Conservation (phyloP, 2,113 vertebrate genomes). For the Speoplatyrhinus poulsoni region DNA sequence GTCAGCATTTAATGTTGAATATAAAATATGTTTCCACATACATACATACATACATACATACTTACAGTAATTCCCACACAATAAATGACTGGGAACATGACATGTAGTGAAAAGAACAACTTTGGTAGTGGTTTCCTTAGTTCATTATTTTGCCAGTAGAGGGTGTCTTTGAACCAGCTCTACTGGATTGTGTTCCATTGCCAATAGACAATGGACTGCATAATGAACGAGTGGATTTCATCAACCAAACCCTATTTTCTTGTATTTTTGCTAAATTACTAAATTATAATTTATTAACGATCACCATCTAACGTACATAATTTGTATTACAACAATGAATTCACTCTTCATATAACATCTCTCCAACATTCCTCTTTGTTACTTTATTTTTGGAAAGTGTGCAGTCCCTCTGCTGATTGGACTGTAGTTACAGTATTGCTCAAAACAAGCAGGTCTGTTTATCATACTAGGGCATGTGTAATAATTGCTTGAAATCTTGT, state of each 20-base stretch:
- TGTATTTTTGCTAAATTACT: neutral
- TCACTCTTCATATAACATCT: no score
- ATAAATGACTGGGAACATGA: no score
- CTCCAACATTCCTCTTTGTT: no score
- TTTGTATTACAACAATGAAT: no score
- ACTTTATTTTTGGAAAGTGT: neutral
- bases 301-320: neutral
- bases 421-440: neutral
- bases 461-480: neutral
- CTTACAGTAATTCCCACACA: no score
- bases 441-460: slow-evolving; percentile 8
- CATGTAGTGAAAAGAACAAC: no score
- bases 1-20: no score
- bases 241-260: neutral
- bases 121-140: neutral
- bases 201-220: slow-evolving; percentile 22
- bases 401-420: no score
- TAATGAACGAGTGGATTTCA: neutral
- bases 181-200: slow-evolving; percentile 25
- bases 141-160: slow-evolving; percentile 47
- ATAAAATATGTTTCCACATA: no score
- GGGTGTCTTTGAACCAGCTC: slow-evolving; percentile 42
- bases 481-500: neutral
- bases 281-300: neutral
- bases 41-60: no score